phyloP scores from a whole-genome alignment of 2,113 vertebrate species.

The Gracilinanus agilis region DNA sequence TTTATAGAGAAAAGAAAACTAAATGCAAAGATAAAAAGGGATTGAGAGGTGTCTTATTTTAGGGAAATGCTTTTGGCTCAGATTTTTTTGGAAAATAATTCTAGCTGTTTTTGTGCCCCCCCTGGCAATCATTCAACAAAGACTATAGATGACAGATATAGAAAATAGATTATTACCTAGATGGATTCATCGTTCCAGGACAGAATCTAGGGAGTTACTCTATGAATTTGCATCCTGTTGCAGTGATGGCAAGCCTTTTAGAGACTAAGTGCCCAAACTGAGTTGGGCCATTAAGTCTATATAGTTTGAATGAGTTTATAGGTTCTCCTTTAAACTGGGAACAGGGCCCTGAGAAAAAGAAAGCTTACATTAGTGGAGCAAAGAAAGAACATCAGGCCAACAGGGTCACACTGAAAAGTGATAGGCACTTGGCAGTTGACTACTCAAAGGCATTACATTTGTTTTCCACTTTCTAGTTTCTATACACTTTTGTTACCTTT shows the following conservation, averaged over 20 bases:
- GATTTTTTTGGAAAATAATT: constrained; percentile 35
- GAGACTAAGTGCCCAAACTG: no score
- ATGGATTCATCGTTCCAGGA: background rate
- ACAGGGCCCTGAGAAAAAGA: background rate
- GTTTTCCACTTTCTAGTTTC: background rate
- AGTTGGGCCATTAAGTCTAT: background rate
- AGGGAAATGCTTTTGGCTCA: constrained; percentile 33
- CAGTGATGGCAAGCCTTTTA: background rate
- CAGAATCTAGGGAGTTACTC: background rate
- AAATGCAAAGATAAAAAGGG: constrained; percentile 4
- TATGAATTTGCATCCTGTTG: background rate
- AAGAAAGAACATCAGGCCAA: background rate
- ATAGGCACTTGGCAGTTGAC: background rate
- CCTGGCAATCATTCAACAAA: background rate
- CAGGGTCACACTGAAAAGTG: background rate
- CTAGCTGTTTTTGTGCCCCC: background rate
- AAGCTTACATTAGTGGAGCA: background rate
- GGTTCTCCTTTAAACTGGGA: background rate
- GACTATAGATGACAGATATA: background rate
- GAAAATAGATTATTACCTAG: background rate
- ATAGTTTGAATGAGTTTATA: background rate
- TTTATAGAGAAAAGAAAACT: constrained; percentile 10
- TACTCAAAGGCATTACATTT: background rate
- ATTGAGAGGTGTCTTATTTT: background rate
- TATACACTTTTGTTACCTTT: background rate